A percentile compares a stretch with the other conserved stretches of the same genome.
Conservation (phyloP, 2,113 vertebrate species). For the Camelus bactrianus region DNA sequence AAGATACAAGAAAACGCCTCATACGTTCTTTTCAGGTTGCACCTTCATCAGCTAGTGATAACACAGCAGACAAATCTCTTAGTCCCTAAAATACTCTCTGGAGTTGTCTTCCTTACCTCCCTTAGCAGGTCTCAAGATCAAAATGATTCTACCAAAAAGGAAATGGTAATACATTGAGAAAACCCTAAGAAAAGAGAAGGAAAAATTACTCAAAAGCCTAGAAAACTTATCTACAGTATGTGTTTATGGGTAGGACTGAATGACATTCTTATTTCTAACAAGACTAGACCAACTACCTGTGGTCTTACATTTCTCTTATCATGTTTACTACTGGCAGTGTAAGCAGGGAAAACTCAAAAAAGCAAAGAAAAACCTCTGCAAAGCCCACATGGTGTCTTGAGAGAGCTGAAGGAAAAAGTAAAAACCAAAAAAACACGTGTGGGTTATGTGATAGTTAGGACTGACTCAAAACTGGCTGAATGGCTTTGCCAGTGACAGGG, state of each 20-base stretch:
- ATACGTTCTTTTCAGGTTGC: background rate
- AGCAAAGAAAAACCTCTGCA: background rate
- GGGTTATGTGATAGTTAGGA: background rate
- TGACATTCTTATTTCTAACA: background rate
- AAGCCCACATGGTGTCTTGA: background rate
- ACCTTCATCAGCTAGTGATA: background rate
- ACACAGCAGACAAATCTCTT: background rate
- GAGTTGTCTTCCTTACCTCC: background rate
- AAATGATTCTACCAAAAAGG: background rate
- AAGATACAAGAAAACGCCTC: background rate
- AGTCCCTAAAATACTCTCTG: background rate
- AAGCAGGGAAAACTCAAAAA: slow-evolving; percentile 25
- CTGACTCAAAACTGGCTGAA: background rate
- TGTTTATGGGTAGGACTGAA: background rate
- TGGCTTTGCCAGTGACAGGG: background rate
- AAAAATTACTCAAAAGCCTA: background rate
- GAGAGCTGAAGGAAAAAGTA: background rate
- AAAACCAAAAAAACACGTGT: background rate
- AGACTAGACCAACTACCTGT: background rate
- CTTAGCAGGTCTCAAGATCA: background rate
- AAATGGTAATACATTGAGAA: background rate
- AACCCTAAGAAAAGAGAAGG: background rate
- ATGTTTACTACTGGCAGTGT: background rate
- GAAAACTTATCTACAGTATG: background rate
- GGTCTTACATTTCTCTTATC: background rate